phyloP scores from a whole-genome alignment of 2,888 invertebrate species.

The Perizoma affinitatum region DNA sequence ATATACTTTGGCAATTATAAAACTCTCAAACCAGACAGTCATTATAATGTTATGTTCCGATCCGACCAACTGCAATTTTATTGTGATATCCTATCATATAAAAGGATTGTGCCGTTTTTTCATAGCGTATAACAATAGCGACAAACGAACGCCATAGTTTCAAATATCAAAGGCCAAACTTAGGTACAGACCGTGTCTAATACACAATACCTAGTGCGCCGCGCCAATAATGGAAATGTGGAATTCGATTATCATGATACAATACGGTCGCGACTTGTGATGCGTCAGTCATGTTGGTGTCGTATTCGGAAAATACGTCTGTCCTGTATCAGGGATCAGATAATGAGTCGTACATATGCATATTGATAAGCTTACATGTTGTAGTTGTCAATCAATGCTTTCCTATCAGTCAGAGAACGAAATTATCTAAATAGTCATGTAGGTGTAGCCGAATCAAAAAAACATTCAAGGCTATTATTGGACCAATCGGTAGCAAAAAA shows the following conservation, averaged over 20 bases:
- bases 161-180: constrained; percentile 57
- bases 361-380: constrained; percentile 64
- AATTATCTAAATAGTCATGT: constrained; percentile 55
- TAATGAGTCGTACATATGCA: constrained; percentile 72
- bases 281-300: constrained; percentile 65
- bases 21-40: constrained; percentile 47
- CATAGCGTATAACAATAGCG: constrained; percentile 61
- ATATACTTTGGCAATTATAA: constrained; percentile 48
- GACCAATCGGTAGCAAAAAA: constrained; percentile 51
- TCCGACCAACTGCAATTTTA: constrained; percentile 45
- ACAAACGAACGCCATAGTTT: constrained; percentile 61
- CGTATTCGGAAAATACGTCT: constrained; percentile 65
- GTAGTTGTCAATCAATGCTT: constrained; percentile 71
- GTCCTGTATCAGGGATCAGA: constrained; percentile 60
- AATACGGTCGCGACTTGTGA: constrained; percentile 47
- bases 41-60: constrained; percentile 48
- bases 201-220: constrained; percentile 58
- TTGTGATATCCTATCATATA: constrained; percentile 46
- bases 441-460: constrained; percentile 51
- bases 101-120: constrained; percentile 51
- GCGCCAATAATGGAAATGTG: constrained; percentile 54
- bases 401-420: constrained; percentile 51
- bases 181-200: constrained; percentile 61
- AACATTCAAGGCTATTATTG: constrained; percentile 60
- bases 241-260: constrained; percentile 64